These are phyloP conservation scores for Leucania comma DNA, from an alignment of 2,888 invertebrate genomes.

Conservation along the genomic window DNA sequence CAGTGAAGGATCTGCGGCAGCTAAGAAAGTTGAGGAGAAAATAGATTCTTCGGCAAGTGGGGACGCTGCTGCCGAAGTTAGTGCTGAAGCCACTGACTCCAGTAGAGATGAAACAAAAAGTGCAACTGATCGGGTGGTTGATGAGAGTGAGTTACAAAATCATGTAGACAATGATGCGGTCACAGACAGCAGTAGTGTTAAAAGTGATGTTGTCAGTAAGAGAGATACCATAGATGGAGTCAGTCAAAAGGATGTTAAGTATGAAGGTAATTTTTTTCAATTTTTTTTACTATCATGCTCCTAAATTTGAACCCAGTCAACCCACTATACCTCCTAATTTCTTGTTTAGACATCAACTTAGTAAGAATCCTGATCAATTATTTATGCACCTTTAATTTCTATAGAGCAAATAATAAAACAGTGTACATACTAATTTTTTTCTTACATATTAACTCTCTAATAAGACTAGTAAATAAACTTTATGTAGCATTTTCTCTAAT, in stretches of 20 bases:
- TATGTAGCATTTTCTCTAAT: neutral
- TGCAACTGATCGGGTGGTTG: slow-evolving; percentile 54
- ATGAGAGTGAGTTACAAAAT: slow-evolving; percentile 76
- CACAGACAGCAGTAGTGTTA: slow-evolving; percentile 71
- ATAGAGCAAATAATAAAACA: too few relatives aligned
- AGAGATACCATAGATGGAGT: slow-evolving; percentile 65
- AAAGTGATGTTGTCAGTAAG: slow-evolving; percentile 63
- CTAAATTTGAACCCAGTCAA: neutral
- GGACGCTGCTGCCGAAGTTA: slow-evolving; percentile 1
- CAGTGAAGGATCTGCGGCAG: slow-evolving; percentile 49
- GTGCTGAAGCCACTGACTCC: slow-evolving; percentile 13
- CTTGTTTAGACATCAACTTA: neutral
- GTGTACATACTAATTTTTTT: too few relatives aligned
- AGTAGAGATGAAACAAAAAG: slow-evolving; percentile 60
- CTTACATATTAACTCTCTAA: neutral
- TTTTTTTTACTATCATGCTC: neutral
- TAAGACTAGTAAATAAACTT: neutral
- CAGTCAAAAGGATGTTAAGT: slow-evolving; percentile 61
- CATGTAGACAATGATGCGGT: slow-evolving; percentile 79
- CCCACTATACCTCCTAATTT: neutral
- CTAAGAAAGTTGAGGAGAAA: slow-evolving; percentile 34
- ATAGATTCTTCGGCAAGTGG: slow-evolving; percentile 3
- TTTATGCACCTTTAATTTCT: too few relatives aligned
- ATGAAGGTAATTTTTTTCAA: slow-evolving; percentile 64
- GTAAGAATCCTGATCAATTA: too few relatives aligned